These are phyloP conservation scores for Brachylomia viminalis DNA, from an alignment of 2,888 invertebrate species.

Conservation along the genomic window DNA sequence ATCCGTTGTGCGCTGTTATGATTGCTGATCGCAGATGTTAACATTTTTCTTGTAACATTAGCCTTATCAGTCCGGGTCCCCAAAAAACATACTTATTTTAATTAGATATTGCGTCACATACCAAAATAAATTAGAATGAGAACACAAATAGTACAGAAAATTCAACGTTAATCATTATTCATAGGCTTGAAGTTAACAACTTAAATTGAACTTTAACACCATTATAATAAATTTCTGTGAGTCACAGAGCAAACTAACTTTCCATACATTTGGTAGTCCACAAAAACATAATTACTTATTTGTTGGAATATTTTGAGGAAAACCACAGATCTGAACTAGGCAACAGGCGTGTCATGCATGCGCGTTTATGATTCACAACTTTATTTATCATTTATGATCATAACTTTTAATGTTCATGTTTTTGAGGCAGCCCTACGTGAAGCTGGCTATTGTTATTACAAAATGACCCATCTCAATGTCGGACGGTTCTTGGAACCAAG, in stretches of 20 bases:
- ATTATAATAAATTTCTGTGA: conserved; percentile 67
- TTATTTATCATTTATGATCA: conserved; percentile 33
- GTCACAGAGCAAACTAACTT: conserved; percentile 68
- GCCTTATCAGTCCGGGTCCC: conserved; percentile 11
- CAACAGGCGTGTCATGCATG: conserved; percentile 1
- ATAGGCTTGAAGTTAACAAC: conserved; percentile 59
- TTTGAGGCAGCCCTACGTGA: conserved; percentile 76
- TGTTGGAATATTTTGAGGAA: conserved; percentile 52
- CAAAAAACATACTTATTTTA: conserved; percentile 36
- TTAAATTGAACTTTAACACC: conserved; percentile 73
- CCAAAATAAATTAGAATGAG: conserved; percentile 55
- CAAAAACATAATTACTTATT: conserved; percentile 52
- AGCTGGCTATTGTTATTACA: conserved; percentile 85
- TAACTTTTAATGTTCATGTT: conserved; percentile 19
- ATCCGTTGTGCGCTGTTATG: not conserved
- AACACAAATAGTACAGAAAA: conserved; percentile 50
- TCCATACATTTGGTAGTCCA: conserved; percentile 56
- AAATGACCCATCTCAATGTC: conserved; percentile 90
- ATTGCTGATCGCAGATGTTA: too few species aligned
- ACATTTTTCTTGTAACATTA: conserved; percentile 4
- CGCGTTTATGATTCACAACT: conserved; percentile 43
- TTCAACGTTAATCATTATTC: conserved; percentile 58
- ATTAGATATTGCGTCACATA: conserved; percentile 38
- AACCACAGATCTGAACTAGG: conserved; percentile 36
- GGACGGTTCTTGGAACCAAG: conserved; percentile 82